Evolutionary conservation across 2,113 vertebrate genomes (phyloP), one percentile per base, ranked within the genome.

Genomic region (Lipophrys pholis): DNA sequence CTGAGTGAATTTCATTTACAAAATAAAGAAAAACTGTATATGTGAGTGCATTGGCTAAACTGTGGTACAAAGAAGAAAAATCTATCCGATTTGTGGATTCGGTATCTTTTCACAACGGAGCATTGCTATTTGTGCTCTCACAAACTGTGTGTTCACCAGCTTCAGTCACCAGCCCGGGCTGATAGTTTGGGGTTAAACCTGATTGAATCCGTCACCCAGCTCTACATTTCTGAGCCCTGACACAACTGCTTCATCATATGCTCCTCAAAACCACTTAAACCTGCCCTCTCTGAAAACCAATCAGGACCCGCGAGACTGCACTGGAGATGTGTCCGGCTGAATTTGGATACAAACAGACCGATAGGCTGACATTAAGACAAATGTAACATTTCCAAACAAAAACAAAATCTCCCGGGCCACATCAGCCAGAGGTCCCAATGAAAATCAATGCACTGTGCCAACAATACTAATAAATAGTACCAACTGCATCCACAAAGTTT

Each of bases 221-320:
- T 69, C 69, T 79, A 81, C 87, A 75, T 83, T 74, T 66, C 46
- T 52, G 7, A 41, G 43, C 16, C 50, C 48, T 78, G 68, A 78
- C 61, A 67, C 36, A 40, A 50, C 15, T 15, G 39, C 51, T 78
- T 78, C 58, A 69, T 86, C 84, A 70, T 46, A 14, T 14, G 15
- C 21, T 83, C 45, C 73, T 69, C n/a, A 54, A 78, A 87, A 66
- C 55, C 41, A 61, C 52, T 76, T 51, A 56, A 76, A 72, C 14
- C 43, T 30, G 43, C 21, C 41, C 59, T 15, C 70, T 70, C 75
- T 58, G 38, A 82, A 53, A 69, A 64, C 65, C 57, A 62, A 73
- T 83, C 50, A 78, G 58, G 16, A 45, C 12, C 48, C 46, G 12
- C 50, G 45, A 52, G 82, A 35, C 38, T 16, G 57, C 11, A 38